A percentile compares a stretch with the other conserved stretches of the same genome.
Conservation (phyloP, 2,888 invertebrate genomes). For the Xanthia icteritia region DNA sequence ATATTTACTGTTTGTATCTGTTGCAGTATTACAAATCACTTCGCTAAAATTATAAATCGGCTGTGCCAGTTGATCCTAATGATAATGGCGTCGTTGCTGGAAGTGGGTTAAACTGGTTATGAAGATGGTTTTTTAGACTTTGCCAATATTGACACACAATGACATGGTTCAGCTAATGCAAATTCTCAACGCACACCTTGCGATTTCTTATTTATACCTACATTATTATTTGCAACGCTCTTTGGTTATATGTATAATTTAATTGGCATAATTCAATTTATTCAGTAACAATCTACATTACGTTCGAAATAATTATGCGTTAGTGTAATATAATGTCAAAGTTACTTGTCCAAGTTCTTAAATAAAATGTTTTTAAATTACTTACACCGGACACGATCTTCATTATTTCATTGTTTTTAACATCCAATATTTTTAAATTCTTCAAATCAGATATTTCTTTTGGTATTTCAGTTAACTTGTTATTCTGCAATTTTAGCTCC, state of each 20-base stretch:
- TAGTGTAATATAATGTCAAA: neutral
- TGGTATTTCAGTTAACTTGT: slow-evolving; percentile 84
- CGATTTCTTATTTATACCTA: neutral
- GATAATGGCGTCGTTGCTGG: slow-evolving; percentile 5
- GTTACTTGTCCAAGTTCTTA: neutral
- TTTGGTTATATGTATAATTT: neutral
- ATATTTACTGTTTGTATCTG: neutral
- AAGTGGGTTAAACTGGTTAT: slow-evolving; percentile 27
- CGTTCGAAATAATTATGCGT: neutral
- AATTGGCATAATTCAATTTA: neutral
- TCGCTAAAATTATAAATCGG: neutral
- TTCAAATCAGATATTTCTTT: slow-evolving; percentile 80
- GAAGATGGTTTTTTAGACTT: slow-evolving; percentile 7
- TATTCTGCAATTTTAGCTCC: slow-evolving; percentile 83
- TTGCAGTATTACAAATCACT: neutral
- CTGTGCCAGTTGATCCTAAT: neutral
- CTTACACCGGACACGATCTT: slow-evolving; percentile 84
- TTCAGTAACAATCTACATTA: no score
- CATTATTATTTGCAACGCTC: slow-evolving; percentile 8
- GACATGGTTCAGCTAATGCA: slow-evolving; percentile 24
- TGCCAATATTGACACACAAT: slow-evolving; percentile 31
- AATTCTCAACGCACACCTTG: slow-evolving; percentile 25
- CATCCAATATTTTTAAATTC: slow-evolving; percentile 81
- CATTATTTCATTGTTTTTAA: slow-evolving; percentile 82
- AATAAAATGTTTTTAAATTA: slow-evolving; percentile 36